A percentile compares a stretch with the other conserved stretches of the same genome.
Evolutionary conservation across 2,797 vertebrate genomes (phyloP).

Genomic region (Amblyopsis hoosieri): DNA sequence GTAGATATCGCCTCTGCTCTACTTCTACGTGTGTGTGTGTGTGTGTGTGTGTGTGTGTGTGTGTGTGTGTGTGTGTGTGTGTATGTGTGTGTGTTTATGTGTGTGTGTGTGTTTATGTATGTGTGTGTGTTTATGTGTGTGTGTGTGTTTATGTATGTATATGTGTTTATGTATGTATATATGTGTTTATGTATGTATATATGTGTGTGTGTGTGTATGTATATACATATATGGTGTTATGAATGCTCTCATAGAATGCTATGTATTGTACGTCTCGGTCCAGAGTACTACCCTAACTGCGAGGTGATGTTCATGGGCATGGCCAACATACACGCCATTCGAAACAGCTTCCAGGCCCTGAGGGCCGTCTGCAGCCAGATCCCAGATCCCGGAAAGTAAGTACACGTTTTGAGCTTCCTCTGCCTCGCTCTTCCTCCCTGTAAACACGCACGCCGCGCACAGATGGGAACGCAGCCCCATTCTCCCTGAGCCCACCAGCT

Average conservation of each 20-base stretch:
- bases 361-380: slow-evolving; percentile 96
- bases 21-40: too few relatives aligned
- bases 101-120: too few relatives aligned
- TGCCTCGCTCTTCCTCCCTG: slow-evolving; percentile 9
- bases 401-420: slow-evolving; percentile 68
- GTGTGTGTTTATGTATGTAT: too few relatives aligned
- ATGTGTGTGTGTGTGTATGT: too few relatives aligned
- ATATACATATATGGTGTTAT: neutral
- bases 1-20: too few relatives aligned
- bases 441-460: slow-evolving; percentile 34
- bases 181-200: too few relatives aligned
- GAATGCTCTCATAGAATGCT: neutral
- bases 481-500: slow-evolving; percentile 43
- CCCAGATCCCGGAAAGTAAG: slow-evolving; percentile 98
- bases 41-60: too few relatives aligned
- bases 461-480: slow-evolving; percentile 24
- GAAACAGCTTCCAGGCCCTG: slow-evolving; percentile 97
- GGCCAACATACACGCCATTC: slow-evolving; percentile 98
- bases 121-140: too few relatives aligned
- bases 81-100: too few relatives aligned
- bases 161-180: too few relatives aligned
- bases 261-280: slow-evolving; percentile 40
- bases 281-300: slow-evolving; percentile 98
- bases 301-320: slow-evolving; percentile 99
- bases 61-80: too few relatives aligned